A percentile compares a stretch with the other conserved stretches of the same genome.
Evolutionary conservation across 1,140 invertebrate genomes (phyloP).

Genomic region (Proales similis): DNA sequence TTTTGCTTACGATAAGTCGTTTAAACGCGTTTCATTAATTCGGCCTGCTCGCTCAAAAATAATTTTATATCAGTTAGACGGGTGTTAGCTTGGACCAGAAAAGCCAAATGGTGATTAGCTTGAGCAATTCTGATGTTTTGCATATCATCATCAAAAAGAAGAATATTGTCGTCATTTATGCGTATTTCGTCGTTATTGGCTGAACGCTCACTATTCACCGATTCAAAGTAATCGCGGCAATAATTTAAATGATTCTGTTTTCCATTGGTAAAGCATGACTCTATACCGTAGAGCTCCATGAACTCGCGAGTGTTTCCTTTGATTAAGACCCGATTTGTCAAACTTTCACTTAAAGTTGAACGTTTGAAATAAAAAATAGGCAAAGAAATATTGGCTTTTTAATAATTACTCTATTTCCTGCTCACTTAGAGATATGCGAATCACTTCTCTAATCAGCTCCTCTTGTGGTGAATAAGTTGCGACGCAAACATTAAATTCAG

Average conservation of each 20-base stretch:
- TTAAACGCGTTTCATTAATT: no score
- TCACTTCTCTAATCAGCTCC: constrained; percentile 46
- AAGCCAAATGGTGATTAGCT: constrained; percentile 1
- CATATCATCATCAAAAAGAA: constrained; percentile 23
- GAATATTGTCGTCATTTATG: background rate
- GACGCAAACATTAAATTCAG: constrained; percentile 44
- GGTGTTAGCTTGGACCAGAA: constrained; percentile 1
- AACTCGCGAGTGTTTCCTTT: constrained; percentile 28
- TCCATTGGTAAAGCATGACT: constrained; percentile 12
- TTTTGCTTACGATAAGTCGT: no score
- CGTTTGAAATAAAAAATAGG: no score
- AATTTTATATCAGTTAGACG: no score
- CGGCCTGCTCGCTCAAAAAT: no score
- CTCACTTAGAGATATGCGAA: constrained; percentile 37
- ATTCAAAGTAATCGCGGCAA: background rate
- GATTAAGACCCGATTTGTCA: constrained; percentile 9
- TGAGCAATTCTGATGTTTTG: constrained; percentile 14
- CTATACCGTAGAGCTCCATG: background rate
- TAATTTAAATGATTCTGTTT: constrained; percentile 26
- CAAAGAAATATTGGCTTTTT: background rate
- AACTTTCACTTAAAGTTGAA: background rate
- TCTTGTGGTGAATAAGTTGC: constrained; percentile 48
- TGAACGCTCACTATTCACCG: background rate
- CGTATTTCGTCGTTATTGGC: background rate
- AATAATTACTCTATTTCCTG: background rate